Base-by-base conservation (phyloP, 2,797 vertebrate genomes). In the Falco peregrinus region DNA sequence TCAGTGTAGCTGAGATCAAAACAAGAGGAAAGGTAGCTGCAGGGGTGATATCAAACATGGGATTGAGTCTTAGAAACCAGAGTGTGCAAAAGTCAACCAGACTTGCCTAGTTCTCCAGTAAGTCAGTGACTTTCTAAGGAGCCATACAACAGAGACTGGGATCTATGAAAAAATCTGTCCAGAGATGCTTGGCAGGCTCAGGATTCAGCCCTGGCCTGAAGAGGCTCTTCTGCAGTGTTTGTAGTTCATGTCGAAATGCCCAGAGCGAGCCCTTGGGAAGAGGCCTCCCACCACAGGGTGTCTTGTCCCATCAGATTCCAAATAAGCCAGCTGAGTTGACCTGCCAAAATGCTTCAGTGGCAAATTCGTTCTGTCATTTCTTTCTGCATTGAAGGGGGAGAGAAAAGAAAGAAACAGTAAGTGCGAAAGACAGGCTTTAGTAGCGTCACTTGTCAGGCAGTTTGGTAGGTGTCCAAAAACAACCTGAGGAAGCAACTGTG, bases 281-380 rank as follows among this genome's bases (percentile, higher is more conserved):
- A 56, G n/a, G 16, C 86, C 5, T 90, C 67, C 57, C 47, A 70
- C 39, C 75, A 61, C 26, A 13, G 33, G 26, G 15, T 65, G 13
- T 70, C 75, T 75, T 89, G 57, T 89, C 81, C 88, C 35, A 13
- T 10, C 0, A 0, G 48, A 16, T 51, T 88, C 51, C 0, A 0
- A 64, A 35, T 22, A 48, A 95, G n/a, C 61, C 65, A 13, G 78
- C 47, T 67, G 81, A 93, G 50, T 67, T 63, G 1, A 0, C 74
- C n/a, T 56, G 91, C 56, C 63, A 61, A 41, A 68, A 68, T 60
- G 35, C 67, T 73, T 98, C 96, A 98, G 93, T 98, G 99, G 97
- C 99, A 99, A 97, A 99, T 99, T 86, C 98, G 98, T 96, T 99
- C 99, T 71, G 99, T 99, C 99, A 99, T 99, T 97, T 98, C 99